Evolutionary conservation across 1,140 invertebrate species (phyloP).

Genomic region (Drosophila seguyi): DNA sequence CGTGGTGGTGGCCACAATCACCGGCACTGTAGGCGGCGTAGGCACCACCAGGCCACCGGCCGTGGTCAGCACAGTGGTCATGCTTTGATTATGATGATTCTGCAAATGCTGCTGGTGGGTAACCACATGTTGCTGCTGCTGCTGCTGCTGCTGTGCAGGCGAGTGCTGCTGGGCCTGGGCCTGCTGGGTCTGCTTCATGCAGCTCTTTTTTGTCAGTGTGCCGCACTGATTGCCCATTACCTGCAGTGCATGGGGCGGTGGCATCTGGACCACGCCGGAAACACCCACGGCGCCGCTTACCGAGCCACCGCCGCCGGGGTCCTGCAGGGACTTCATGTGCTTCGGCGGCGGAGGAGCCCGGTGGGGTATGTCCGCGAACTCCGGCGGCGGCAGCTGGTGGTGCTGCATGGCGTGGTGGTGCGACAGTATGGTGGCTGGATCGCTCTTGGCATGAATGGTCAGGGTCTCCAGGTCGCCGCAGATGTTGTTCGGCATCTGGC

Average conservation of each 20-base stretch:
- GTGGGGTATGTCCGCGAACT: slow-evolving; percentile 91
- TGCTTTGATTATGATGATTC: slow-evolving; percentile 85
- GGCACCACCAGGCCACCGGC: slow-evolving; percentile 70
- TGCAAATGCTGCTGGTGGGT: slow-evolving; percentile 73
- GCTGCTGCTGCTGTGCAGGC: slow-evolving; percentile 65
- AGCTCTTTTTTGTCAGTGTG: slow-evolving; percentile 89
- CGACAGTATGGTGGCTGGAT: slow-evolving; percentile 88
- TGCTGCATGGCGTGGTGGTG: slow-evolving; percentile 90
- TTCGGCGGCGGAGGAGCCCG: slow-evolving; percentile 91
- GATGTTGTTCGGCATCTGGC: slow-evolving; percentile 93
- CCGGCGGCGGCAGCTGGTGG: slow-evolving; percentile 91
- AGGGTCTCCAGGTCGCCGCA: slow-evolving; percentile 91
- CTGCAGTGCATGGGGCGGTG: slow-evolving; percentile 88
- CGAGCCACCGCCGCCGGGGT: slow-evolving; percentile 86
- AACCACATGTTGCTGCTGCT: slow-evolving; percentile 62
- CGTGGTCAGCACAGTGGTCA: slow-evolving; percentile 80
- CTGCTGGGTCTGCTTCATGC: slow-evolving; percentile 80
- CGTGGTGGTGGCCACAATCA: slow-evolving; percentile 68
- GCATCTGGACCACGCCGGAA: slow-evolving; percentile 86
- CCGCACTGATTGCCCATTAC: slow-evolving; percentile 88
- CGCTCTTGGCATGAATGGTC: slow-evolving; percentile 89
- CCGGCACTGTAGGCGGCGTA: slow-evolving; percentile 74
- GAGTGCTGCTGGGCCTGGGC: slow-evolving; percentile 76
- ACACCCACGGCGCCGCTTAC: slow-evolving; percentile 87
- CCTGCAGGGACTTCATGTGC: slow-evolving; percentile 88